Evolutionary conservation across 2,797 vertebrate genomes (phyloP).

Genomic region (Falco biarmicus): DNA sequence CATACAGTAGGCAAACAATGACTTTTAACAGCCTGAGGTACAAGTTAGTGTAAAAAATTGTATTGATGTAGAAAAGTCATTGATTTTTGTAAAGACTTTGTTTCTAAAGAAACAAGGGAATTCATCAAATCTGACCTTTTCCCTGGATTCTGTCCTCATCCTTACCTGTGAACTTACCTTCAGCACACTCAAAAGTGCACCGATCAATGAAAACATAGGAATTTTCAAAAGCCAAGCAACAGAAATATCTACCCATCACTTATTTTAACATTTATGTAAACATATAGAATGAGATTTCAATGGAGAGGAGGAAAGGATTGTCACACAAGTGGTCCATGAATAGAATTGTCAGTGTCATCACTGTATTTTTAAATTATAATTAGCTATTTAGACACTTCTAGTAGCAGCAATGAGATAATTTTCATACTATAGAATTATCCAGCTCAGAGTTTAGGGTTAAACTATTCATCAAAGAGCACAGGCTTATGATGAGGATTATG

Average conservation of each 20-base stretch:
- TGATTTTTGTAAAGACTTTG: constrained; percentile 49
- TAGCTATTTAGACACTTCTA: not conserved
- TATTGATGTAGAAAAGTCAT: constrained; percentile 38
- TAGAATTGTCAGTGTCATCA: not conserved
- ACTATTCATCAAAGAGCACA: constrained; percentile 70
- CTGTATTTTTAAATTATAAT: not conserved
- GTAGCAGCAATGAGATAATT: constrained; percentile 44
- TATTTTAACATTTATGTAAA: constrained; percentile 34
- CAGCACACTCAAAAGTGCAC: constrained; percentile 7
- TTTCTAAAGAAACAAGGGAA: constrained; percentile 65
- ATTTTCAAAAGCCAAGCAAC: constrained; percentile 22
- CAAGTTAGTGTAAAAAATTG: constrained; percentile 47
- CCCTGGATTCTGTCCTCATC: constrained; percentile 29
- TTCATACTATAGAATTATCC: constrained; percentile 55
- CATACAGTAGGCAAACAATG: constrained; percentile 7
- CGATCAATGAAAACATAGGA: constrained; percentile 10
- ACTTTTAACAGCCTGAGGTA: constrained; percentile 61
- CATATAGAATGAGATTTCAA: not conserved
- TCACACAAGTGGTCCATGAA: not conserved
- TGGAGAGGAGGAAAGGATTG: not conserved
- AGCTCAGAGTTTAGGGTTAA: constrained; percentile 74
- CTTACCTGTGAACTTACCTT: constrained; percentile 61
- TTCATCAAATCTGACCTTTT: constrained; percentile 64
- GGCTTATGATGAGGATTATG: constrained; percentile 76
- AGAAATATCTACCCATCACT: not conserved